Base-by-base conservation (phyloP, 2,113 vertebrate genomes). In the Aphelocoma coerulescens region DNA sequence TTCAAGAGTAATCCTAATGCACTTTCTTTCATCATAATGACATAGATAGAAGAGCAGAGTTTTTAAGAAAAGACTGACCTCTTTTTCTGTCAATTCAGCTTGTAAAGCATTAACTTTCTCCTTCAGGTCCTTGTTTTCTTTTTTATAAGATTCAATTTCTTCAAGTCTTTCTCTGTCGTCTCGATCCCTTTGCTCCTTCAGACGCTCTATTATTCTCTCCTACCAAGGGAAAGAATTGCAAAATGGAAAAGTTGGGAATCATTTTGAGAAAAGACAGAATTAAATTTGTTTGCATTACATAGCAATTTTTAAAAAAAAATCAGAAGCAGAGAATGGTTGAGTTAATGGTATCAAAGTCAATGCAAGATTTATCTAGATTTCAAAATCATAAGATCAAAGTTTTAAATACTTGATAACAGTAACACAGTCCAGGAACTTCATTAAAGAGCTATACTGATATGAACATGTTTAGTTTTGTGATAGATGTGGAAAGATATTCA, bases 181-280 rank as follows among this genome's bases (percentile, higher is more conserved):
- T 97, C 98, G 98, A 49, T 99, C 99, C 71, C 98, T 98, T 89
- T 99, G 99, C 92, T 99, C 99, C 83, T 99, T 99, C 85, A 99
- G 98, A 86, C 98, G 99, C 82, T 99, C 99, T 88, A 99, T 99
- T 96, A 99, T 99, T 97, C 98, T 98, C 96, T 99, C 99, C 99
- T 99, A 95, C 93, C 24, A 94, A 57, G 54, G 30, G 35, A 72
- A 75, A 89, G 51, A 91, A 93, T 62, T 66, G 41, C 61, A 90
- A 78, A 91, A 72, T 14, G 12, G 58, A 58, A 88, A 91, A n/a
- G 11, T 13, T 66, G 6, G 8, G 51, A 81, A 82, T 18, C 16
- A 68, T 68, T 83, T 91, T 49, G 61, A 75, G 37, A 93, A 62
- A 78, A 75, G 16, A 52, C 11, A 82, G 26, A 62, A 87, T 71